Percentiles rank a stretch among this genome's conserved stretches.
These are phyloP conservation scores for Ips nitidus DNA, from an alignment of 1,140 invertebrate genomes.

Conservation along the genomic window DNA sequence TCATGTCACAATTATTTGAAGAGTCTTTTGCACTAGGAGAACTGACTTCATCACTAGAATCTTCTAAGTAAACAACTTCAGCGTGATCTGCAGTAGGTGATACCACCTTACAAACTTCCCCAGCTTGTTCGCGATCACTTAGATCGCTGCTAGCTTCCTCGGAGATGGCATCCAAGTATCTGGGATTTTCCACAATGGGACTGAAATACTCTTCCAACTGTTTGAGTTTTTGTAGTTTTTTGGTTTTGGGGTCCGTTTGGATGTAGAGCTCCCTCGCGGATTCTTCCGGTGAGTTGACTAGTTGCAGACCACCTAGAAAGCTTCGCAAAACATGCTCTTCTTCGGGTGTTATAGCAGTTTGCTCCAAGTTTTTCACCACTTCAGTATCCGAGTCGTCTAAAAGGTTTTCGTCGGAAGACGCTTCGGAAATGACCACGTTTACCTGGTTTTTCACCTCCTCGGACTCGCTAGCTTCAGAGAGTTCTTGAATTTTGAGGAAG, in stretches of 20 bases:
- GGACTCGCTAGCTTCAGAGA: constrained; percentile 51
- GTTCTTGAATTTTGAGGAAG: constrained; percentile 55
- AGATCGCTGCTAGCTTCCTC: constrained; percentile 67
- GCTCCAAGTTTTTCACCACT: constrained; percentile 34
- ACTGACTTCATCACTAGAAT: constrained; percentile 29
- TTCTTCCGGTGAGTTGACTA: constrained; percentile 53
- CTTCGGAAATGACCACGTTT: constrained; percentile 57
- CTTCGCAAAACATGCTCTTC: constrained; percentile 55
- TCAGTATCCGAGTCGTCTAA: constrained; percentile 50
- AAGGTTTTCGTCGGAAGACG: constrained; percentile 57
- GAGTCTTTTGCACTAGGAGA: background rate
- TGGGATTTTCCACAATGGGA: constrained; percentile 57
- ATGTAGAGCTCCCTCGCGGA: constrained; percentile 39
- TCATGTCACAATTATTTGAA: background rate
- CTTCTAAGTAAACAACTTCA: constrained; percentile 32
- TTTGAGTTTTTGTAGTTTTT: constrained; percentile 58
- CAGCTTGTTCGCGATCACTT: constrained; percentile 51
- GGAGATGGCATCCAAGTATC: constrained; percentile 67
- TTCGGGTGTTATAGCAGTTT: constrained; percentile 51
- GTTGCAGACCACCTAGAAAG: constrained; percentile 62
- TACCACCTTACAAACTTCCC: background rate
- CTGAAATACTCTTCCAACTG: constrained; percentile 59
- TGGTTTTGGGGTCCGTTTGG: constrained; percentile 43
- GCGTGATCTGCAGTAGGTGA: constrained; percentile 7
- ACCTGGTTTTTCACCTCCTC: constrained; percentile 44